Base-by-base conservation (phyloP, 2,797 vertebrate genomes). In the Neoniphon sammara region DNA sequence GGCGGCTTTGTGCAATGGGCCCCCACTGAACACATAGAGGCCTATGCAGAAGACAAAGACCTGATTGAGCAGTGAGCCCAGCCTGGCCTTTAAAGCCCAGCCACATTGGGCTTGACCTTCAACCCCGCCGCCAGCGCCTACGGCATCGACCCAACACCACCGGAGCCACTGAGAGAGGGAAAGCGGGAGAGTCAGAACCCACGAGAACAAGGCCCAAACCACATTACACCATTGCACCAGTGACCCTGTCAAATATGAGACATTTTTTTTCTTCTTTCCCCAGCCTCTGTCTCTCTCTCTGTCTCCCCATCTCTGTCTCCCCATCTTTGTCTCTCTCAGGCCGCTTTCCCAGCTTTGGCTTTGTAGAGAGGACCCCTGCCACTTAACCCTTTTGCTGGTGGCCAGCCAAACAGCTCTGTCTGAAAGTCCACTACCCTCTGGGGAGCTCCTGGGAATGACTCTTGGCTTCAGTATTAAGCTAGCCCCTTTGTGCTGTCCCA, bases 31-130 rank as follows among this genome's bases (percentile, higher is more conserved):
- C 85, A 82, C 89, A 88, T n/a, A 57, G 77, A 84, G 88, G 92
- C 88, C 91, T 88, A 74, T 75, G 75, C 39, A 46, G 57, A 75
- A 89, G 81, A 95, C 94, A 95, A 95, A 95, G 94, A 86, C 83
- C 72, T 74, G 90, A 95, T 95, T 95, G 91, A 95, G 92, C 80
- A n/a, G 76, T 4, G 76, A 77, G 80, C 73, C 59, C 70, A 34
- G 80, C 70, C 61, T 88, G 87, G 85, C 90, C 87, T 92, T 92
- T 88, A 91, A 89, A 89, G 85, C 83, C 81, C 60, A 78, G 81
- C 83, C 77, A 73, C 88, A 78, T 86, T 78, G 87, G 87, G 88
- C 72, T 86, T 86, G 88, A 92, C 92, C 93, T 93, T 93, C 82
- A 85, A 89, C 91, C 89, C 87, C 72, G 64, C 31, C 84, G 78